Conservation (phyloP, 2,797 vertebrate species). For the Phylloscopus collybita region DNA sequence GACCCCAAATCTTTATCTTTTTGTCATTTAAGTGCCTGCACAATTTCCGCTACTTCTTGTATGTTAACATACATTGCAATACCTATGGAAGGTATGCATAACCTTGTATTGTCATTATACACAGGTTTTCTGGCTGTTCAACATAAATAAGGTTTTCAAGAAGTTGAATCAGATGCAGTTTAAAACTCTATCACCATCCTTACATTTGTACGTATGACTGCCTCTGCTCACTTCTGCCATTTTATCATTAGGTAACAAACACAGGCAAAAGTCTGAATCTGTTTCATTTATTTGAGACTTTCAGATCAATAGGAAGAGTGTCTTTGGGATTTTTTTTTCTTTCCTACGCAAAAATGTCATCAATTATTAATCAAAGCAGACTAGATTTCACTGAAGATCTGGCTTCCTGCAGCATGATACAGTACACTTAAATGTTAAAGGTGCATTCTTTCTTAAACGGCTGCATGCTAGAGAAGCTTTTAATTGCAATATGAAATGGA, state of each 20-base stretch:
- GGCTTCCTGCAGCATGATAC: conserved; percentile 21
- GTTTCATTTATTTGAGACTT: conserved; percentile 21
- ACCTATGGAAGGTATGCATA: not conserved
- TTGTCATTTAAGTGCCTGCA: not conserved
- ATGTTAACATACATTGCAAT: not conserved
- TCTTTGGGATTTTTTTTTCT: not conserved
- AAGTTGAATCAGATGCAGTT: not conserved
- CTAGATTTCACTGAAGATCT: conserved; percentile 36
- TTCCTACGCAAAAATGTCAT: conserved; percentile 33
- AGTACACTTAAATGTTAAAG: not conserved
- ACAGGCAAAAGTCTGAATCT: not conserved
- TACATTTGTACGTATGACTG: not conserved
- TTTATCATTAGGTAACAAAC: not conserved
- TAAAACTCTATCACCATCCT: not conserved
- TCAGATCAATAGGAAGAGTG: not conserved
- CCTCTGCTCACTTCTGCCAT: not conserved
- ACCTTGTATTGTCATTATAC: not conserved
- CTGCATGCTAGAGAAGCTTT: not conserved
- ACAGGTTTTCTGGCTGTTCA: not conserved
- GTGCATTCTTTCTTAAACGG: conserved; percentile 6
- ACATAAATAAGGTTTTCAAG: not conserved
- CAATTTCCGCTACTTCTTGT: not conserved
- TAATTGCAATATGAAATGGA: not conserved
- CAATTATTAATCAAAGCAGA: conserved; percentile 68
- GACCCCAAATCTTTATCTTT: not conserved